Evolutionary conservation across 1,140 invertebrate genomes (phyloP).

Genomic region (Drosophila repletoides): DNA sequence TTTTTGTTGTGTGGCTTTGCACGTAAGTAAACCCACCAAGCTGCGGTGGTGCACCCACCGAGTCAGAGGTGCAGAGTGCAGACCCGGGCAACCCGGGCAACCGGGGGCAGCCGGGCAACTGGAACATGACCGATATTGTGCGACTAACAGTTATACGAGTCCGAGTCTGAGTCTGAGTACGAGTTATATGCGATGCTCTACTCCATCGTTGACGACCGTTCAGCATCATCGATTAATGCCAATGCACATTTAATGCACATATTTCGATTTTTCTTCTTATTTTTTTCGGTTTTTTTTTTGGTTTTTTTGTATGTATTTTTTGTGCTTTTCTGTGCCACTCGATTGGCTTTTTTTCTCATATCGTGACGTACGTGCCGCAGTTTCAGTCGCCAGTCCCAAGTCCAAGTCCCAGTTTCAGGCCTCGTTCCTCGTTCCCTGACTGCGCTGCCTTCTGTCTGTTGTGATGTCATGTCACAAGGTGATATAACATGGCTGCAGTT

Average conservation of each 20-base stretch:
- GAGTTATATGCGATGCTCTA: neutral
- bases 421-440: slow-evolving; percentile 30
- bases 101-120: slow-evolving; percentile 58
- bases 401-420: slow-evolving; percentile 36
- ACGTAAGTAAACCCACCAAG: slow-evolving; percentile 10
- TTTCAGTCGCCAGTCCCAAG: slow-evolving; percentile 29
- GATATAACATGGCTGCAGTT: slow-evolving; percentile 77
- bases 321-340: slow-evolving; percentile 64
- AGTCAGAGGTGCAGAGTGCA: slow-evolving; percentile 22
- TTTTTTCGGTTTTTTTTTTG: neutral
- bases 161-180: neutral
- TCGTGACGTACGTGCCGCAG: slow-evolving; percentile 76
- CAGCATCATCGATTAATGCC: slow-evolving; percentile 76
- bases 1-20: slow-evolving; percentile 23
- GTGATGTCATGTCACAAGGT: slow-evolving; percentile 76
- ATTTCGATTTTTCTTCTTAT: slow-evolving; percentile 38
- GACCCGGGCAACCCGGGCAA: no score
- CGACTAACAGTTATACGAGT: slow-evolving; percentile 69
- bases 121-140: slow-evolving; percentile 79
- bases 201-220: slow-evolving; percentile 51
- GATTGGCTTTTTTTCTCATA: slow-evolving; percentile 57
- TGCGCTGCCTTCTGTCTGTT: slow-evolving; percentile 31
- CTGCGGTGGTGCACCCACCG: slow-evolving; percentile 8
- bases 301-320: no score
- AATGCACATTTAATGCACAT: slow-evolving; percentile 79